phyloP scores from a whole-genome alignment of 2,888 invertebrate species.

The Caprella mutica region DNA sequence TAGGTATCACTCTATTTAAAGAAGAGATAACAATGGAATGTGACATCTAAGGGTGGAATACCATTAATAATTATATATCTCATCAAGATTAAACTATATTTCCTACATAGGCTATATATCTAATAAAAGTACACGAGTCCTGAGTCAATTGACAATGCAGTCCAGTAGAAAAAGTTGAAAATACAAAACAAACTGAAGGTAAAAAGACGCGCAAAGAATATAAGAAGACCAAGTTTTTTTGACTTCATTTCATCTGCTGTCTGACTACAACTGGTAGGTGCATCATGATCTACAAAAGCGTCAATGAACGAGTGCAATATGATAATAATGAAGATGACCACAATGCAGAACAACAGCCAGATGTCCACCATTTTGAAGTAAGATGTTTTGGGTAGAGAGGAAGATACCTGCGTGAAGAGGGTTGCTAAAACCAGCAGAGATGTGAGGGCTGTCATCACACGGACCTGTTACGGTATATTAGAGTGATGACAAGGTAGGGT shows the following conservation, averaged over 20 bases:
- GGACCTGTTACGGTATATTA: too few relatives aligned
- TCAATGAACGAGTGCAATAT: constrained; percentile 24
- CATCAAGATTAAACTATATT: too few relatives aligned
- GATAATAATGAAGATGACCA: constrained; percentile 23
- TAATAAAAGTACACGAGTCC: constrained; percentile 16
- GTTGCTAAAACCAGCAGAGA: constrained; percentile 26
- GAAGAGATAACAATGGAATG: too few relatives aligned
- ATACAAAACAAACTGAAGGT: background rate
- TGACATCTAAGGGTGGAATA: too few relatives aligned
- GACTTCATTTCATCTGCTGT: background rate
- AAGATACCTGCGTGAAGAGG: constrained; percentile 26
- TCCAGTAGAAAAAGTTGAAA: constrained; percentile 23
- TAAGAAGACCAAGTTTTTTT: background rate
- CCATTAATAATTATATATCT: too few relatives aligned
- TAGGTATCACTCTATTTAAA: too few relatives aligned
- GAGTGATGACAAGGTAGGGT: too few relatives aligned
- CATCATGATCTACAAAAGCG: constrained; percentile 12
- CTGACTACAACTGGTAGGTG: background rate
- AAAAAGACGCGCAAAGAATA: background rate
- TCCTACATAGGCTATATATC: too few relatives aligned
- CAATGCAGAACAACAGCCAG: constrained; percentile 27
- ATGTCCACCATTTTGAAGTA: constrained; percentile 30
- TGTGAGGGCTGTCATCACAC: constrained; percentile 22
- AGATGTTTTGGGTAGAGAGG: constrained; percentile 27
- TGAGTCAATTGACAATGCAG: constrained; percentile 9